Evolutionary conservation across 2,113 vertebrate genomes (phyloP).

Genomic region (Crypturellus undulatus): DNA sequence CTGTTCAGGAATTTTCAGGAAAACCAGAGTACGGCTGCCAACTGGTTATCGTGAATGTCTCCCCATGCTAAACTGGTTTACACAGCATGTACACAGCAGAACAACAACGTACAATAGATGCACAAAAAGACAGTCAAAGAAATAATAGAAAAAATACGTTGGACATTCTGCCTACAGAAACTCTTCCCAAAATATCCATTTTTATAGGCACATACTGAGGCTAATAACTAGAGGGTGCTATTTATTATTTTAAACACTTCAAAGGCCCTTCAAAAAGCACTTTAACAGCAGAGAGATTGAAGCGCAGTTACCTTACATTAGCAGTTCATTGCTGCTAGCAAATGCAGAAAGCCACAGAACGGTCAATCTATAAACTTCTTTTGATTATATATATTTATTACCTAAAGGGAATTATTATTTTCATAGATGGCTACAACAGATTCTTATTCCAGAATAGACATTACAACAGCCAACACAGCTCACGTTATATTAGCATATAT

Average conservation of each 20-base stretch:
- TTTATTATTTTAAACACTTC: slow-evolving; percentile 46
- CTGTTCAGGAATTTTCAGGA: not conserved
- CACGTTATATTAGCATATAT: not conserved
- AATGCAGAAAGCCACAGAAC: not conserved
- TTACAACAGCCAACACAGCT: rapidly evolving
- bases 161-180: not conserved
- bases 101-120: not conserved
- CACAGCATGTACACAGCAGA: not conserved
- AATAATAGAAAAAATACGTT: not conserved
- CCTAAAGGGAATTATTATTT: not conserved
- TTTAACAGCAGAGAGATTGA: not conserved
- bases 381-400: not conserved
- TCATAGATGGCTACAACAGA: not conserved
- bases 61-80: not conserved
- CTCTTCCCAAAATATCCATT: slow-evolving; percentile 34
- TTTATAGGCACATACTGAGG: slow-evolving; percentile 29
- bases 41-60: not conserved
- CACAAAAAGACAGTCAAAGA: not conserved
- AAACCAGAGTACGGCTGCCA: not conserved
- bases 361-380: not conserved
- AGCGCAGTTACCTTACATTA: not conserved
- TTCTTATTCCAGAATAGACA: not conserved
- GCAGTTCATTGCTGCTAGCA: not conserved
- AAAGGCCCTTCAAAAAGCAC: slow-evolving; percentile 55
- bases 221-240: slow-evolving; percentile 63